A percentile compares a stretch with the other conserved stretches of the same genome.
Evolutionary conservation across 2,797 vertebrate genomes (phyloP).

Genomic region (Phalloptychus januarius): DNA sequence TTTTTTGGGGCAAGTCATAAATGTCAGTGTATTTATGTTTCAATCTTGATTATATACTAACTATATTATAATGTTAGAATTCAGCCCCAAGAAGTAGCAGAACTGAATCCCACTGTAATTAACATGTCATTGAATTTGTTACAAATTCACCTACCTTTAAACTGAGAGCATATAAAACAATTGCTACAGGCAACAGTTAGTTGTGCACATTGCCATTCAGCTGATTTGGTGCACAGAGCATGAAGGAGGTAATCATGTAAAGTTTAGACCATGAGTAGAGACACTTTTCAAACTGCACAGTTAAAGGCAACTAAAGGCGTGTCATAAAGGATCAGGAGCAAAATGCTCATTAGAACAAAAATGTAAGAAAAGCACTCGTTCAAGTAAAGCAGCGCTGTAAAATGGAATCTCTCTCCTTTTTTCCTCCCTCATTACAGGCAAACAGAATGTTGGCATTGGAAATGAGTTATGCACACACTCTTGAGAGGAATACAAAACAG

Average conservation of each 20-base stretch:
- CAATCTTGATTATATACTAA: neutral
- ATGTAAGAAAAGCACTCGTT: conserved; percentile 67
- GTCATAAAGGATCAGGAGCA: conserved; percentile 70
- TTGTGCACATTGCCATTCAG: conserved; percentile 27
- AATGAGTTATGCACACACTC: conserved; percentile 88
- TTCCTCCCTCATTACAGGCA: conserved; percentile 80
- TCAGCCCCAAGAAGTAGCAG: neutral
- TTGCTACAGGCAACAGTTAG: conserved; percentile 1
- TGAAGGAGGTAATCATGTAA: conserved; percentile 54
- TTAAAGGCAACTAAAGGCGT: conserved; percentile 45
- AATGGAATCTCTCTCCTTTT: conserved; percentile 65
- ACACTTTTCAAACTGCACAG: conserved; percentile 52
- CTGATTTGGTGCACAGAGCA: conserved; percentile 51
- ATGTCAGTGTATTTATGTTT: neutral
- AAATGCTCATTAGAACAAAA: conserved; percentile 75
- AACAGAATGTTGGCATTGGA: conserved; percentile 87
- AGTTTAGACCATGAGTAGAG: conserved; percentile 49
- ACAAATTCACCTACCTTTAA: neutral
- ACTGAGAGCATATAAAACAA: neutral
- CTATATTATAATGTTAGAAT: neutral
- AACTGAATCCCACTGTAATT: neutral
- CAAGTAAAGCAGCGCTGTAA: conserved; percentile 68
- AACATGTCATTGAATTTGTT: neutral
- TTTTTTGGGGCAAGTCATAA: neutral
- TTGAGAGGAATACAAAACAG: conserved; percentile 89